These are phyloP conservation scores for Osmerus mordax DNA, from an alignment of 2,113 vertebrate species.

Conservation along the genomic window DNA sequence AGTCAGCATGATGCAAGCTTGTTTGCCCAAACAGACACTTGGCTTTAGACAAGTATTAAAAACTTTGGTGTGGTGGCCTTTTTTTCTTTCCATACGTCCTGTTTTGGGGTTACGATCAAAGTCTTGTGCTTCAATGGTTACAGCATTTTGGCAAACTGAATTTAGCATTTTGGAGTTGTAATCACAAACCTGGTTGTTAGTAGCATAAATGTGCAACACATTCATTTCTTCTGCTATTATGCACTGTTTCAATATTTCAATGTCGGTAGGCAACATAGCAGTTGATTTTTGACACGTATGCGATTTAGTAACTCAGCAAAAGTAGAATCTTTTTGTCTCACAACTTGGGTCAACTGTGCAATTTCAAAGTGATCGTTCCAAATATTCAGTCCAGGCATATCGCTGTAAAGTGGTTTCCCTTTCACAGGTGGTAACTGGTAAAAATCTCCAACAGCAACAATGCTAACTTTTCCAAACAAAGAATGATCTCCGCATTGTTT, in stretches of 20 bases:
- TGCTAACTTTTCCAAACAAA: slow-evolving; percentile 14
- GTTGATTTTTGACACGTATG: slow-evolving; percentile 13
- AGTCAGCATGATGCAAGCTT: slow-evolving; percentile 6
- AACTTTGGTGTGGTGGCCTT: neutral
- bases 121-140: slow-evolving; percentile 1
- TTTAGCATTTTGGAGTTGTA: neutral
- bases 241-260: slow-evolving; percentile 8
- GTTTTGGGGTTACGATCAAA: slow-evolving; percentile 3
- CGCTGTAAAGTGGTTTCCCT: slow-evolving; percentile 9
- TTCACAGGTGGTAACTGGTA: slow-evolving; percentile 4
- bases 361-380: slow-evolving; percentile 17
- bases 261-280: neutral
- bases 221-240: slow-evolving; percentile 17
- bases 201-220: slow-evolving; percentile 10
- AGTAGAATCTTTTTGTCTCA: slow-evolving; percentile 19
- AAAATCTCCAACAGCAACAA: slow-evolving; percentile 11
- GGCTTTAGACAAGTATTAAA: neutral
- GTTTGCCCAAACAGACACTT: neutral
- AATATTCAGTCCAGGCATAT: slow-evolving; percentile 10
- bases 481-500: slow-evolving; percentile 23
- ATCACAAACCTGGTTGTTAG: slow-evolving; percentile 3
- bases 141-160: neutral
- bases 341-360: slow-evolving; percentile 19
- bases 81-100: neutral
- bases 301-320: slow-evolving; percentile 15